A percentile compares a stretch with the other conserved stretches of the same genome.
Evolutionary conservation across 2,113 vertebrate genomes (phyloP).

Genomic region (Ciconia stormi): DNA sequence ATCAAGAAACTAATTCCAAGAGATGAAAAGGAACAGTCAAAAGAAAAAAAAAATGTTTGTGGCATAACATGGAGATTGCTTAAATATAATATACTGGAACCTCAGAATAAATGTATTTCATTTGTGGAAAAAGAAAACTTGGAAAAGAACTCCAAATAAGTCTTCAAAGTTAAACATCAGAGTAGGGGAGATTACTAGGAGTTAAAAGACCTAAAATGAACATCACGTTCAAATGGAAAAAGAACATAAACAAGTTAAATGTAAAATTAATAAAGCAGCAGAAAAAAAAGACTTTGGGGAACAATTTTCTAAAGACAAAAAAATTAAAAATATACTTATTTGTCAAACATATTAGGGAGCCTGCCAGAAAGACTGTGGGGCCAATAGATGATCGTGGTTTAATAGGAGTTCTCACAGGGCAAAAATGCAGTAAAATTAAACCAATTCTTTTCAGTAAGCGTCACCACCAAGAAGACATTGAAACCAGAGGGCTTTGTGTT

Average conservation of each 20-base stretch:
- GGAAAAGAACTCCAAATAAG: background rate
- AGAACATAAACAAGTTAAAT: background rate
- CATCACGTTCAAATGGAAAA: background rate
- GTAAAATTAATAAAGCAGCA: background rate
- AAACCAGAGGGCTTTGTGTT: background rate
- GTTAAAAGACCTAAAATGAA: slow-evolving; percentile 1
- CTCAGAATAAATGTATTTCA: background rate
- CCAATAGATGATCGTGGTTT: background rate
- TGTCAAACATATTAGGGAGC: background rate
- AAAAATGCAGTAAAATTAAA: slow-evolving; percentile 37
- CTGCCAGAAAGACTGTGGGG: background rate
- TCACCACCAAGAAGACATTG: background rate
- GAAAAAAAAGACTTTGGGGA: background rate
- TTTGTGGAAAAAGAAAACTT: background rate
- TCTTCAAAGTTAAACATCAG: background rate
- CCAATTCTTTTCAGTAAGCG: background rate
- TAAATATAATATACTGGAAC: background rate
- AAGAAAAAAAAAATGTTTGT: background rate
- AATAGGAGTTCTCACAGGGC: background rate
- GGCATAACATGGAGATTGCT: background rate
- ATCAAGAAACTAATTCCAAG: background rate
- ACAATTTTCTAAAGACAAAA: background rate
- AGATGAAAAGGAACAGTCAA: background rate
- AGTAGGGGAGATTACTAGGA: background rate
- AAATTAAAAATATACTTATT: slow-evolving; percentile 33